Evolutionary conservation across 2,888 invertebrate genomes (phyloP).

Genomic region (Pyralis farinalis): DNA sequence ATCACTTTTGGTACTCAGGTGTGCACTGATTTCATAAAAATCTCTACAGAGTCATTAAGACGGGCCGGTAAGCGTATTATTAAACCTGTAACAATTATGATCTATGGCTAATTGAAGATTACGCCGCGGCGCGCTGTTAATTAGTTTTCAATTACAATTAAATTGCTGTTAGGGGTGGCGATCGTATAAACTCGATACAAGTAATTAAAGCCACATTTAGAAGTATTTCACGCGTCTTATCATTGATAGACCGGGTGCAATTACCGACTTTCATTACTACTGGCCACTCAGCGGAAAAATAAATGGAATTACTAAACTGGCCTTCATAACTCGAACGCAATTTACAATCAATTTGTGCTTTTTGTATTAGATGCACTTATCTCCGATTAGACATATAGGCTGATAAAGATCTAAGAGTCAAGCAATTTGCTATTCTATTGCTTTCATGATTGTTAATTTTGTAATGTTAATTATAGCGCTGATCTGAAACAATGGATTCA

Average conservation of each 20-base stretch:
- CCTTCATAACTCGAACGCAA: not conserved
- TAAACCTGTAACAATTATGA: conserved; percentile 35
- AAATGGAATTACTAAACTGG: not conserved
- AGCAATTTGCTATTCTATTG: not conserved
- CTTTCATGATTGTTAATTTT: not conserved
- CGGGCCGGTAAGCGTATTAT: conserved; percentile 26
- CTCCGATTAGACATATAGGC: not conserved
- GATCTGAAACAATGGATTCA: too few relatives aligned
- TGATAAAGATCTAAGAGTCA: not conserved
- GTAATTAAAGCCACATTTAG: conserved; percentile 42
- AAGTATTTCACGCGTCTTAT: conserved; percentile 35
- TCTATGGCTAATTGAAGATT: conserved; percentile 50
- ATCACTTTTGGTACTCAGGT: not conserved
- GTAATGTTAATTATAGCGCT: too few relatives aligned
- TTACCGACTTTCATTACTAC: conserved; percentile 18
- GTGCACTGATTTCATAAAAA: conserved; percentile 30
- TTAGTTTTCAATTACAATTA: conserved; percentile 58
- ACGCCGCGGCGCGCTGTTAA: conserved; percentile 36
- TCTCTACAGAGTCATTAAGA: conserved; percentile 28
- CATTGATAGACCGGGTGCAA: conserved; percentile 28
- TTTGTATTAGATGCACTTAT: conserved; percentile 2
- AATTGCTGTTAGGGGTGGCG: conserved; percentile 42
- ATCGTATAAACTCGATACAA: conserved; percentile 36
- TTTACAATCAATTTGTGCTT: not conserved
- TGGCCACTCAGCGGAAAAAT: conserved; percentile 5